Evolutionary conservation across 2,888 invertebrate genomes (phyloP).

Genomic region (Melanotus villosus): DNA sequence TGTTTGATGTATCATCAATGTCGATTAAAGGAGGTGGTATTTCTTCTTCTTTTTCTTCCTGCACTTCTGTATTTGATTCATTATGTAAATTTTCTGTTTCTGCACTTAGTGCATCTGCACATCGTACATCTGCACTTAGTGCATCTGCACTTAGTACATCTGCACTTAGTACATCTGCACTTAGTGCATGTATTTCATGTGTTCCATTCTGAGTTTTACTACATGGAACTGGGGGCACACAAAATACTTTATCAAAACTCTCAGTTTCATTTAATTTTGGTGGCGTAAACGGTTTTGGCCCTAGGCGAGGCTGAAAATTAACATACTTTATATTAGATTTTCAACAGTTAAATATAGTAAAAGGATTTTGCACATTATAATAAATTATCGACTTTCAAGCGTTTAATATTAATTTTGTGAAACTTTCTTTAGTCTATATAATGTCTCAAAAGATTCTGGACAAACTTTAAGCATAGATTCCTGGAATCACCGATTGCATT

Average conservation of each 20-base stretch:
- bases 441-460: too few species aligned
- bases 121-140: slow-evolving; percentile 5
- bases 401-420: too few species aligned
- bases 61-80: slow-evolving; percentile 31
- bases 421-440: too few species aligned
- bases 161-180: slow-evolving; percentile 7
- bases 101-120: neutral
- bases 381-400: too few species aligned
- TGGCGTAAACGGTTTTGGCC: slow-evolving; percentile 89
- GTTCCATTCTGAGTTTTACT: slow-evolving; percentile 40
- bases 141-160: slow-evolving; percentile 9
- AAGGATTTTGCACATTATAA: too few species aligned
- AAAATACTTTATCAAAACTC: slow-evolving; percentile 86
- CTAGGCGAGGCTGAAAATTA: slow-evolving; percentile 80
- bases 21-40: neutral
- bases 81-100: neutral
- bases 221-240: slow-evolving; percentile 81
- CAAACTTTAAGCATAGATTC: too few species aligned
- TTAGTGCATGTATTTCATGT: slow-evolving; percentile 27
- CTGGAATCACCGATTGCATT: too few species aligned
- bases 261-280: slow-evolving; percentile 81
- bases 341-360: too few species aligned
- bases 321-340: too few species aligned
- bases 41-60: slow-evolving; percentile 39
- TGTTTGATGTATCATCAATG: neutral